Conservation (phyloP, 2,113 vertebrate species). For the Nyctereutes procyonoides region DNA sequence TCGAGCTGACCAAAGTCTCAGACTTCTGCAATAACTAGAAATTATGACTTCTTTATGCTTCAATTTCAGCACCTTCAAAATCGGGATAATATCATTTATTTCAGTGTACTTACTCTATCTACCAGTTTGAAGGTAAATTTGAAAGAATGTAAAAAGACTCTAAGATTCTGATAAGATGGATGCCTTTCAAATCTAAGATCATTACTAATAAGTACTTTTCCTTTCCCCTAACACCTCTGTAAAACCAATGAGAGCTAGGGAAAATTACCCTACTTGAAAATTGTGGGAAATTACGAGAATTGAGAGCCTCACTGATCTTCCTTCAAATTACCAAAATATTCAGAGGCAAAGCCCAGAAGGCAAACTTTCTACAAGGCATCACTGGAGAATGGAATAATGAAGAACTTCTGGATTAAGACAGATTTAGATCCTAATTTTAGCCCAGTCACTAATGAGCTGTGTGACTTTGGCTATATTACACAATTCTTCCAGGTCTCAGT, state of each 20-base stretch:
- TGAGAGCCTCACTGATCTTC: background rate
- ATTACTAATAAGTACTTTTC: background rate
- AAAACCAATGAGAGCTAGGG: background rate
- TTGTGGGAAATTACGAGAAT: background rate
- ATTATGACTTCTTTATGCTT: background rate
- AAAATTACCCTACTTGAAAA: conserved; percentile 17
- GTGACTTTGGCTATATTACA: background rate
- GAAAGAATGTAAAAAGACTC: background rate
- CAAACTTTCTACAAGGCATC: background rate
- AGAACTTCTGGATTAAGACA: background rate
- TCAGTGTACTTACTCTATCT: background rate
- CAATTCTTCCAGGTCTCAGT: background rate
- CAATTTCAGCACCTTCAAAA: conserved; percentile 43
- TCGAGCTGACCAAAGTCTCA: background rate
- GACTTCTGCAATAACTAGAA: background rate
- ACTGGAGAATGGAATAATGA: background rate
- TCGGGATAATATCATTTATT: background rate
- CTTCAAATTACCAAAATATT: conserved; percentile 13
- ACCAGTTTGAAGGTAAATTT: conserved; percentile 14
- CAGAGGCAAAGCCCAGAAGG: background rate
- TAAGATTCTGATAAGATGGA: background rate
- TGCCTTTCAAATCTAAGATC: conserved; percentile 18
- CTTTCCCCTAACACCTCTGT: background rate
- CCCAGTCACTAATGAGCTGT: background rate
- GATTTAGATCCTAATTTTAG: background rate